Base-by-base conservation (phyloP, 2,888 invertebrate genomes). In the Mimachlamys varia region DNA sequence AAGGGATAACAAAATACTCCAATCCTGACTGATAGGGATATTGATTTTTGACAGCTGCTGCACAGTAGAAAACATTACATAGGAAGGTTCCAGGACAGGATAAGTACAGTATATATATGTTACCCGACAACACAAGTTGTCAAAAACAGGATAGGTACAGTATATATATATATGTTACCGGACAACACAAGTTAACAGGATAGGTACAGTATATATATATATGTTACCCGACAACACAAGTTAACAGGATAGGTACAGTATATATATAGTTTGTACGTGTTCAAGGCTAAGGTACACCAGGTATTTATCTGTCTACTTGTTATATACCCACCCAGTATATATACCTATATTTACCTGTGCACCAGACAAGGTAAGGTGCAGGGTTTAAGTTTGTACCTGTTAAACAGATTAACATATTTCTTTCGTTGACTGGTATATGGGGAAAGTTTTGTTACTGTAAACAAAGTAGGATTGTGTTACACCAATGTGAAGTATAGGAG, bases 21-120 rank as follows among this genome's bases (percentile, higher is more conserved):
- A 33, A 76, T 76, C 12, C 2, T 2, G 27, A 76, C 13, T 27
- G 33, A 33, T 76, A 76, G 27, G 27, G 76, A 76, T 76, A 76
- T 76, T 76, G 76, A 76, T 76, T 76, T 76, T 33, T 76, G 27
- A 76, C 76, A 76, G 76, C 76, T 76, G 76, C 33, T 76, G 15
- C 76, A 27, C 33, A 76, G 12, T 2, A 76, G 27, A 13, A 10
- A 17, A 76, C 33, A 44, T 3, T 44, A 44, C 44, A 44, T 3
- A 1, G 76, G 0, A 33, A 76, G 33, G 10, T 76, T 76, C 27
- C 33, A 44, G 7, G 44, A 44, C 44, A 7, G 44, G 44, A 44
- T 44, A 44, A 7, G 44, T 44, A 44, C 44, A 44, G 44, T 44
- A 3, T 5, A n/a, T n/a, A n/a, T n/a, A 44, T 44, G 44, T 44